A percentile compares a stretch with the other conserved stretches of the same genome.
phyloP scores from a whole-genome alignment of 2,888 invertebrate species.

The Eumacrocentrus americanus region DNA sequence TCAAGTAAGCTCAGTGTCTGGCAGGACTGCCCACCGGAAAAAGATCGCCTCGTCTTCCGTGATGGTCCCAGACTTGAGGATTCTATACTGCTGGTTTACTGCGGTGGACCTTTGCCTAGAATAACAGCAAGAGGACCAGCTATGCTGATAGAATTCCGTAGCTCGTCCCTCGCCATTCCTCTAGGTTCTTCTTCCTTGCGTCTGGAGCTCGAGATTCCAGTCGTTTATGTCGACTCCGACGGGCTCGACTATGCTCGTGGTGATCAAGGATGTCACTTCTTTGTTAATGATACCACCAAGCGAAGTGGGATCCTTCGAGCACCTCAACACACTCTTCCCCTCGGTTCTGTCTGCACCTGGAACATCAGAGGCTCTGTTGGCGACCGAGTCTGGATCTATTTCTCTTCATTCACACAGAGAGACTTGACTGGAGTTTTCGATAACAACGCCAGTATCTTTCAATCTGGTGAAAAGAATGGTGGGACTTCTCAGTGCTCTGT shows the following conservation, averaged over 20 bases:
- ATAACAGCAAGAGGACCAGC: constrained; percentile 77
- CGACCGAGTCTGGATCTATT: constrained; percentile 86
- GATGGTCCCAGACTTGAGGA: constrained; percentile 84
- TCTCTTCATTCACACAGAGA: constrained; percentile 82
- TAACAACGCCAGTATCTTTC: constrained; percentile 49
- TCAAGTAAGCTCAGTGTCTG: constrained; percentile 70
- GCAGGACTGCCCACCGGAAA: constrained; percentile 82
- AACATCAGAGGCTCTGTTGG: constrained; percentile 79
- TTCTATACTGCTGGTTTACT: constrained; percentile 83
- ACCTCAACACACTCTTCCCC: constrained; percentile 83
- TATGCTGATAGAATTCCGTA: constrained; percentile 88
- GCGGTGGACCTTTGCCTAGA: constrained; percentile 84
- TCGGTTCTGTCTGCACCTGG: constrained; percentile 86
- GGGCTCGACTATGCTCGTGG: constrained; percentile 80
- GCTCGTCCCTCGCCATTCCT: constrained; percentile 83
- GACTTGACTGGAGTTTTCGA: constrained; percentile 65
- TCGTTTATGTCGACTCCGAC: constrained; percentile 86
- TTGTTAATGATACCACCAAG: constrained; percentile 66
- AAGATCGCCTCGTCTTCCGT: constrained; percentile 84
- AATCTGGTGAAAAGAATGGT: constrained; percentile 18
- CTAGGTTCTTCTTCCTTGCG: constrained; percentile 74
- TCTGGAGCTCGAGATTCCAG: constrained; percentile 86
- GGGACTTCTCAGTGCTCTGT: constrained; percentile 45
- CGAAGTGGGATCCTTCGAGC: constrained; percentile 77
- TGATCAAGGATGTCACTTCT: constrained; percentile 58